Percentiles rank a stretch among this genome's conserved stretches.
These are phyloP conservation scores for Chloropsis hardwickii DNA, from an alignment of 2,113 vertebrate species.

Conservation along the genomic window DNA sequence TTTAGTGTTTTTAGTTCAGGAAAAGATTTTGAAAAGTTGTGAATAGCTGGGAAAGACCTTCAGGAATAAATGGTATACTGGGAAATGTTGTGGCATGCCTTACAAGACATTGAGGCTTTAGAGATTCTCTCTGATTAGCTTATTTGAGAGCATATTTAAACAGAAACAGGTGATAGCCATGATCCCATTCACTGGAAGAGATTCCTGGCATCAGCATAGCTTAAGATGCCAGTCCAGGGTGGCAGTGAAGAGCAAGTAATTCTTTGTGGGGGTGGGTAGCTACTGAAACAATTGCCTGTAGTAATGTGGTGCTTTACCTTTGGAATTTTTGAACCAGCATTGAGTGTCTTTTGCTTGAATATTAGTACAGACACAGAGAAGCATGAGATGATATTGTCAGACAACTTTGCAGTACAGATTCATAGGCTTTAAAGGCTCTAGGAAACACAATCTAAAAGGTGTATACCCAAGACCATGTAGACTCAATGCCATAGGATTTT, in stretches of 20 bases:
- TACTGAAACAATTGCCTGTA: neutral
- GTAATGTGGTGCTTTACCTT: neutral
- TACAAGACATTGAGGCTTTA: neutral
- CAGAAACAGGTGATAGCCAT: neutral
- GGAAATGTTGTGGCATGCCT: neutral
- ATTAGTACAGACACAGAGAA: neutral
- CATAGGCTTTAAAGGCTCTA: neutral
- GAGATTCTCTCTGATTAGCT: neutral
- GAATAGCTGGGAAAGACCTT: neutral
- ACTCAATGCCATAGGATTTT: neutral
- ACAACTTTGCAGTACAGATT: neutral
- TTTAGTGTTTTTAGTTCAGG: neutral
- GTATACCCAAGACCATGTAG: neutral
- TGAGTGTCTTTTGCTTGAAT: neutral
- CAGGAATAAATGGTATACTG: neutral
- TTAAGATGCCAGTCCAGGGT: neutral
- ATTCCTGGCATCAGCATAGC: neutral
- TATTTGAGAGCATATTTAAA: neutral
- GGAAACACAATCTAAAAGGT: neutral
- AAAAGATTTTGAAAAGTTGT: neutral
- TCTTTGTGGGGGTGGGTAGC: neutral
- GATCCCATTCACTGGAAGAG: neutral
- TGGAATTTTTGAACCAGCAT: neutral
- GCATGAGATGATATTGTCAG: neutral
- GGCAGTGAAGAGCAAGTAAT: neutral